Evolutionary conservation across 2,113 vertebrate species (phyloP), one percentile per base, ranked within the genome.

Genomic region (Centropus unirufus): DNA sequence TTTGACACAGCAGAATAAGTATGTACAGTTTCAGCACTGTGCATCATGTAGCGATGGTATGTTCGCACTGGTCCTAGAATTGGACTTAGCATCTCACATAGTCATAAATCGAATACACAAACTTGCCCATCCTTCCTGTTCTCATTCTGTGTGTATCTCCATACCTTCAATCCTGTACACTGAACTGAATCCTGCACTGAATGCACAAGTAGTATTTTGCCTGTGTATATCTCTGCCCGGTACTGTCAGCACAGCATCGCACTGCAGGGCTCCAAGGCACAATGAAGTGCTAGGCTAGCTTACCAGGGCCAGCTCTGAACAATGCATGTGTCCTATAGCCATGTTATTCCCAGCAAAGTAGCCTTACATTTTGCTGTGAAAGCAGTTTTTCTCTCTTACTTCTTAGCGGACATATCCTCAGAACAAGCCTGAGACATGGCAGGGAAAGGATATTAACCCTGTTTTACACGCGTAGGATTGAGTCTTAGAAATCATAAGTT

Each of bases 1-100:
- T 89, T 95, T 96, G 92, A 90, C 76, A 95, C 47, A 89, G 83
- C 89, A 74, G 42, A 78, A 39, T 49, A 80, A 93, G 90, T 55
- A 78, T 61, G 90, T 32, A 51, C 79, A 8, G 4, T 89, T 93
- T 83, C 92, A 92, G 61, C 52, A 30, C 83, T 4, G 64, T 69
- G 62, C 90, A 90, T 79, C 66, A 9, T 36, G 67, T 4, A 1
- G 84, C 40, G 29, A 4, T 14, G 15, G 36, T 73, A 34, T 2
- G 0, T 34, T 88, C 2, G 0, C 64, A 74, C 52, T 52, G 57
- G 64, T 51, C 77, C 52, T 75, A 55, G 75, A 69, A 42, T 6
- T 73, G 83, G 47, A 34, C 29, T 74, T 39, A 34, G 8, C 22
- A 32, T 26, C 68, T 81, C 61, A 29, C 26, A 32, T 15, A 55